A percentile compares a stretch with the other conserved stretches of the same genome.
These are phyloP conservation scores for Phenacoccus solenopsis DNA, from an alignment of 1,140 invertebrate species.

Conservation along the genomic window DNA sequence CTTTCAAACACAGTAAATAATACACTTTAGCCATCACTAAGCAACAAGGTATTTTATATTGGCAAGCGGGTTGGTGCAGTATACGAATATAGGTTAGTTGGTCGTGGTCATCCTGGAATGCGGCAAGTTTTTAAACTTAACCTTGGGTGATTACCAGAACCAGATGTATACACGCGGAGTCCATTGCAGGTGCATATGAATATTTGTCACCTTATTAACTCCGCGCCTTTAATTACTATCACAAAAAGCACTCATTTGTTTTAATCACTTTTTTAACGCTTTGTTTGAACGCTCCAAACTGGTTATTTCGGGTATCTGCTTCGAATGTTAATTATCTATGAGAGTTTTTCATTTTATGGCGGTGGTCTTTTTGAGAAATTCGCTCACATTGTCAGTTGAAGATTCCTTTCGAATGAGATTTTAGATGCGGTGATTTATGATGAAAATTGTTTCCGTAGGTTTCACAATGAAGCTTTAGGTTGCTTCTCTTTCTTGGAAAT, in stretches of 20 bases:
- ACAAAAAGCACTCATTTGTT: neutral
- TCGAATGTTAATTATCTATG: neutral
- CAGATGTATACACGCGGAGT: neutral
- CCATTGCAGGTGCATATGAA: conserved; percentile 13
- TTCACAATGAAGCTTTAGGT: neutral
- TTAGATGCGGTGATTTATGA: neutral
- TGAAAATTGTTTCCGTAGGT: neutral
- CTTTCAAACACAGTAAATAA: no score
- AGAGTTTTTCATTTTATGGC: no score
- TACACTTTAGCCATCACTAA: conserved; percentile 4
- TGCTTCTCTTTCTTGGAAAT: neutral
- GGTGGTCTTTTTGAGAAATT: no score
- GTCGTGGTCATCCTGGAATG: conserved; percentile 16
- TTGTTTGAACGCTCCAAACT: neutral
- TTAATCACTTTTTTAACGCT: neutral
- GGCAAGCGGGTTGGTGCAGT: conserved; percentile 8
- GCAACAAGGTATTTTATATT: conserved; percentile 14
- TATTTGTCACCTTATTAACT: conserved; percentile 17
- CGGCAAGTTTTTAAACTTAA: conserved; percentile 16
- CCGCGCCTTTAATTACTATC: conserved; percentile 7
- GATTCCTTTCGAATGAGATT: no score
- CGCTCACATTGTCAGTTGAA: no score
- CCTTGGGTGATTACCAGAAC: conserved; percentile 14
- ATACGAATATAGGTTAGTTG: conserved; percentile 14
- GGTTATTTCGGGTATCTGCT: no score